Evolutionary conservation across 2,797 vertebrate genomes (phyloP).

Genomic region (Discoglossus pictus): DNA sequence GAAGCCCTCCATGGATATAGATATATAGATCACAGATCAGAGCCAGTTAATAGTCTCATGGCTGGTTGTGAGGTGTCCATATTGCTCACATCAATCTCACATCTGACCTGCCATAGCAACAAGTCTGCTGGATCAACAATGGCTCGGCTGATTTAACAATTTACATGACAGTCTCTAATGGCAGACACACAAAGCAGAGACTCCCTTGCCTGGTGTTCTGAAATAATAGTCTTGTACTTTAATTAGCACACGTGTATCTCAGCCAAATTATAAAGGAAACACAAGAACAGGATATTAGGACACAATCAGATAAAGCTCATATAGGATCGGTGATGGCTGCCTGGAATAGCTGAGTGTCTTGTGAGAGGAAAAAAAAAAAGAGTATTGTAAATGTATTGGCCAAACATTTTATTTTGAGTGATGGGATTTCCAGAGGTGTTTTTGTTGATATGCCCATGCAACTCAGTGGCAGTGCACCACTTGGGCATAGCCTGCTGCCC

Average conservation of each 20-base stretch:
- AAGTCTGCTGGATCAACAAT: background rate
- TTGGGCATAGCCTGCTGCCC: no score
- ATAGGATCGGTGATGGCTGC: background rate
- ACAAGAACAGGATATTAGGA: conserved; percentile 5
- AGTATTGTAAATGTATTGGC: no score
- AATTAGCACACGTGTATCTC: conserved; percentile 7
- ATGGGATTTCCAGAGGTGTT: no score
- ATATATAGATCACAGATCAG: no score
- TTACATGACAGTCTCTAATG: background rate
- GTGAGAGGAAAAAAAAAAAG: no score
- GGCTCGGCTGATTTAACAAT: background rate
- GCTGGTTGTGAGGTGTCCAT: conserved; percentile 24
- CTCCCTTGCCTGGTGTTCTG: conserved; percentile 6
- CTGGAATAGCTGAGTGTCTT: no score
- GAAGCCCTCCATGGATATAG: no score
- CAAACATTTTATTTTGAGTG: no score
- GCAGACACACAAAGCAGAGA: background rate
- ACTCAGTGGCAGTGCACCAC: no score
- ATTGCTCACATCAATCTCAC: conserved; percentile 11
- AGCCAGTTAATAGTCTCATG: background rate
- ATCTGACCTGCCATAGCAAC: conserved; percentile 14
- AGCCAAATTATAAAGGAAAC: background rate
- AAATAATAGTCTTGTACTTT: background rate
- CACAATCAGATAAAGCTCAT: background rate
- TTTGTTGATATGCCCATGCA: no score